Conservation (phyloP, 2,797 vertebrate genomes). For the Lepidocolaptes lacrymiger region DNA sequence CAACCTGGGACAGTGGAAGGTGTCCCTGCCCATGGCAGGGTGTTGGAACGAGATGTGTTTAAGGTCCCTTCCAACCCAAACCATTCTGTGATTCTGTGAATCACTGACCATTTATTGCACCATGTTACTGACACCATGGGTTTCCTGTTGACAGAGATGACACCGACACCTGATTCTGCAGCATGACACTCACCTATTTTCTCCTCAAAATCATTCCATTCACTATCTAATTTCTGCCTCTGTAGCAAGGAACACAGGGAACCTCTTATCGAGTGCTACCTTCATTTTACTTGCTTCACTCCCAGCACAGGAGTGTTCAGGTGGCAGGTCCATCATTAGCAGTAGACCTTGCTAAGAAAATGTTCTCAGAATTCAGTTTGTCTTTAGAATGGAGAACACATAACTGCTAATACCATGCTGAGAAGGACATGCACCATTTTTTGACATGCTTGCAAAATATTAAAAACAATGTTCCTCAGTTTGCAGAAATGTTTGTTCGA, state of each 20-base stretch:
- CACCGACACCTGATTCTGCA: neutral
- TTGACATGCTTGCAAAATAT: neutral
- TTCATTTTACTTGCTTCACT: neutral
- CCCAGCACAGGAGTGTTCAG: neutral
- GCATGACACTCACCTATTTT: neutral
- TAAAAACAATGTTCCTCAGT: rapidly evolving
- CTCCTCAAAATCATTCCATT: neutral
- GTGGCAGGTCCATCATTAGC: neutral
- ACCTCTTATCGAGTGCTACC: neutral
- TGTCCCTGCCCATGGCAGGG: neutral
- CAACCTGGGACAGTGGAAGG: rapidly evolving
- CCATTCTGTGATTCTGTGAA: neutral
- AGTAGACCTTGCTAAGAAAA: neutral
- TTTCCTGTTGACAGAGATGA: neutral
- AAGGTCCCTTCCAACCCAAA: neutral
- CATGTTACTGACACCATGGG: neutral
- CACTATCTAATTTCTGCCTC: neutral
- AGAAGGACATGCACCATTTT: neutral
- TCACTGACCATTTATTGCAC: neutral
- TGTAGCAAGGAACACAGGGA: neutral
- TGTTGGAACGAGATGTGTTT: neutral
- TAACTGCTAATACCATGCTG: neutral
- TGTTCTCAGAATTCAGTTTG: neutral
- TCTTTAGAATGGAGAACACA: neutral
- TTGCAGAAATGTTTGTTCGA: neutral